Conservation (phyloP, 2,113 vertebrate species). For the Pterocles orientalis region DNA sequence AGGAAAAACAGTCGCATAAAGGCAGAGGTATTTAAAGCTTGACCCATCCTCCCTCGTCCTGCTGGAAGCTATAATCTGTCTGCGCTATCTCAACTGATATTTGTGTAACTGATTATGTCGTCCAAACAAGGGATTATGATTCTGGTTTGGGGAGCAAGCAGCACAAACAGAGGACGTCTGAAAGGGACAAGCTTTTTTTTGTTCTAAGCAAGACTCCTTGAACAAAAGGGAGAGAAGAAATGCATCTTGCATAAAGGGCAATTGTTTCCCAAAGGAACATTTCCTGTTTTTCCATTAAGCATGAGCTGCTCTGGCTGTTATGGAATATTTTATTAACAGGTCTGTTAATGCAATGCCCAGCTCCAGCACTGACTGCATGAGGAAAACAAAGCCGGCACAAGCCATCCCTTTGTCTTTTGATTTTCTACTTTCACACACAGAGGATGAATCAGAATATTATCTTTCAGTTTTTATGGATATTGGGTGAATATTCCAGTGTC, state of each 20-base stretch:
- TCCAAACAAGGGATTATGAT: slow-evolving; percentile 54
- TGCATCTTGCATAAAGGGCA: not conserved
- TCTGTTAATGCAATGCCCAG: not conserved
- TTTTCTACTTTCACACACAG: not conserved
- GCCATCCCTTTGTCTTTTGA: not conserved
- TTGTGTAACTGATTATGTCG: slow-evolving; percentile 45
- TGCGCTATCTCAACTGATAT: slow-evolving; percentile 49
- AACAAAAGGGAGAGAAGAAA: slow-evolving; percentile 60
- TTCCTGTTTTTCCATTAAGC: slow-evolving; percentile 32
- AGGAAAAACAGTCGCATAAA: slow-evolving; percentile 59
- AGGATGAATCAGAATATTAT: not conserved
- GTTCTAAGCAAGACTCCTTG: slow-evolving; percentile 15
- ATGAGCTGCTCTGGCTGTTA: slow-evolving; percentile 24
- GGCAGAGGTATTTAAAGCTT: slow-evolving; percentile 54
- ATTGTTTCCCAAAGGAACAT: slow-evolving; percentile 43
- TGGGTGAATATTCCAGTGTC: not conserved
- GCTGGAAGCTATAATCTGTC: slow-evolving; percentile 57
- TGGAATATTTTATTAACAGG: slow-evolving; percentile 33
- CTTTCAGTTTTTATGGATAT: not conserved
- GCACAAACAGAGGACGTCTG: not conserved
- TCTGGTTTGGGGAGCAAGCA: slow-evolving; percentile 21
- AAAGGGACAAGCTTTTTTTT: slow-evolving; percentile 54
- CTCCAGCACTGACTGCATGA: not conserved
- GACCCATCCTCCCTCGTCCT: slow-evolving; percentile 18
- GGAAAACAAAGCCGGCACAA: slow-evolving; percentile 29